Conservation (phyloP, 2,113 vertebrate genomes). For the Odocoileus virginianus region DNA sequence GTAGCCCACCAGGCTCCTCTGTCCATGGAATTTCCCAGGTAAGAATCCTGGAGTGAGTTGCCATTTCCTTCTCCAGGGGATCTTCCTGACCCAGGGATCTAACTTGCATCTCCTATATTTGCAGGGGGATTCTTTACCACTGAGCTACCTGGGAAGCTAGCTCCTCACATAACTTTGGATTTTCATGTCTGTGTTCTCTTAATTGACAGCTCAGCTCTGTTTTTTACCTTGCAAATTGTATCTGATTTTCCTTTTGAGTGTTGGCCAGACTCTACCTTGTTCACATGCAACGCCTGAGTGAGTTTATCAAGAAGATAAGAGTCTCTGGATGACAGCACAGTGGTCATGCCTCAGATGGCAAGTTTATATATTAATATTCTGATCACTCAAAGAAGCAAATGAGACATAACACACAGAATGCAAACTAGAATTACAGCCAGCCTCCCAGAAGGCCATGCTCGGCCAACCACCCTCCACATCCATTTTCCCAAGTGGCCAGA, state of each 20-base stretch:
- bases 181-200: not conserved
- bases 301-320: conserved; percentile 37
- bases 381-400: not conserved
- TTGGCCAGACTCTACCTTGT: conserved; percentile 14
- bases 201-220: not conserved
- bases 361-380: conserved; percentile 37
- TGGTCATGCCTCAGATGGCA: conserved; percentile 10
- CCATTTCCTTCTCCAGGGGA: not conserved
- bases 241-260: not conserved
- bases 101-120: not conserved
- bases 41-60: not conserved
- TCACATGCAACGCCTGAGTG: conserved; percentile 19
- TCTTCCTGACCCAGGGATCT: not conserved
- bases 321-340: conserved; percentile 3
- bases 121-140: not conserved
- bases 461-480: not conserved
- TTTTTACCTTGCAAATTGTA: conserved; percentile 16
- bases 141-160: not conserved
- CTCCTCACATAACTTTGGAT: not conserved
- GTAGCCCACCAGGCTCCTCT: not conserved
- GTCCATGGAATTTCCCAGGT: not conserved
- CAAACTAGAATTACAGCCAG: not conserved
- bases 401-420: not conserved
- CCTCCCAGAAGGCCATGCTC: not conserved
- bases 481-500: not conserved